These are phyloP conservation scores for Leucoraja erinaceus DNA, from an alignment of 2,113 vertebrate genomes.

Conservation along the genomic window DNA sequence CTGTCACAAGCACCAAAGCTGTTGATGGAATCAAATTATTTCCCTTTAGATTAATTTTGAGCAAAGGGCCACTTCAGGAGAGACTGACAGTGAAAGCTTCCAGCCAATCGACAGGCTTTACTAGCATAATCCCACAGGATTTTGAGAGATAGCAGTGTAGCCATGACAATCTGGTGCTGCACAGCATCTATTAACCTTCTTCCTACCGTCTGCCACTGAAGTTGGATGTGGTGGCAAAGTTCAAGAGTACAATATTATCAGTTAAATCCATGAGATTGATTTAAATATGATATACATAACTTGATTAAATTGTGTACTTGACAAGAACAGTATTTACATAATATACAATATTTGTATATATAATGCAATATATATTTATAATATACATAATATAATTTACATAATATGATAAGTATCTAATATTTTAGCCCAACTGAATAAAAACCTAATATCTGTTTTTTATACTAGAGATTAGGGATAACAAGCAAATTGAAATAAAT, in stretches of 20 bases:
- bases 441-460: neutral
- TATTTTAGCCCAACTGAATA: neutral
- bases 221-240: neutral
- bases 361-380: too few species aligned
- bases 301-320: neutral
- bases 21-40: constrained; percentile 41
- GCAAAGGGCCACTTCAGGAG: constrained; percentile 32
- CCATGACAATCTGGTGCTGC: constrained; percentile 39
- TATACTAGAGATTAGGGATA: neutral
- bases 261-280: neutral
- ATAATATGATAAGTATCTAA: neutral
- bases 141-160: constrained; percentile 21
- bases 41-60: constrained; percentile 36
- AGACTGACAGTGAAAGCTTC: constrained; percentile 40
- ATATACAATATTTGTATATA: too few species aligned
- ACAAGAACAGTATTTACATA: neutral
- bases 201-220: neutral
- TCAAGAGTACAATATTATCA: neutral
- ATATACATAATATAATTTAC: neutral
- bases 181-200: constrained; percentile 40
- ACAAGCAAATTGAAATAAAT: neutral
- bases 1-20: constrained; percentile 40
- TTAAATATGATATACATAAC: neutral
- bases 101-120: constrained; percentile 38
- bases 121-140: constrained; percentile 39